Evolutionary conservation across 2,888 invertebrate genomes (phyloP).

Genomic region (Aphelenchoides bicaudatus): DNA sequence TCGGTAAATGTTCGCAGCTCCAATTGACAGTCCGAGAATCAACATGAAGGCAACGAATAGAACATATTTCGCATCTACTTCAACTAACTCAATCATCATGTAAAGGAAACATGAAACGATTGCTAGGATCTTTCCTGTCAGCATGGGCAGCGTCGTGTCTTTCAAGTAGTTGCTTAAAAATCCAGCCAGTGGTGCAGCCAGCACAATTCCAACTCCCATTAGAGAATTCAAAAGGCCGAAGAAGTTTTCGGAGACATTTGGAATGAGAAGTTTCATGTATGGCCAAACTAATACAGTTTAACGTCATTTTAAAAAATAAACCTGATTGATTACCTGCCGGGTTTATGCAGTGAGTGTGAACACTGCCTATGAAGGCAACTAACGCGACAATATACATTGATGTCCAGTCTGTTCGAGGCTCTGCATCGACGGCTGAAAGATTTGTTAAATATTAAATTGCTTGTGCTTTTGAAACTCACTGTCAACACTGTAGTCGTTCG

Average conservation of each 20-base stretch:
- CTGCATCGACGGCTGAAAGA: neutral
- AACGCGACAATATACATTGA: conserved; percentile 36
- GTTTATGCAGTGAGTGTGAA: conserved; percentile 28
- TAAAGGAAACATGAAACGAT: conserved; percentile 32
- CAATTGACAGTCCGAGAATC: conserved; percentile 30
- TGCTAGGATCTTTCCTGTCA: conserved; percentile 29
- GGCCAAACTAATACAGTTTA: too few species aligned
- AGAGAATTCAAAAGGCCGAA: conserved; percentile 32
- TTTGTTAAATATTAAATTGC: too few species aligned
- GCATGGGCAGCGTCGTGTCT: conserved; percentile 29
- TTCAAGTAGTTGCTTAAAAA: conserved; percentile 24
- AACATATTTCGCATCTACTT: neutral
- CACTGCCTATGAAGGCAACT: conserved; percentile 32
- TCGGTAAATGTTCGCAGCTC: conserved; percentile 18
- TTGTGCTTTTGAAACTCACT: too few species aligned
- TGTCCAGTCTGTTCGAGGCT: conserved; percentile 26
- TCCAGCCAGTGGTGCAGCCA: conserved; percentile 28
- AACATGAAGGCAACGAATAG: conserved; percentile 33
- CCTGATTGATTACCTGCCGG: too few species aligned
- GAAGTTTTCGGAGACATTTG: conserved; percentile 28
- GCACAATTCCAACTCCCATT: conserved; percentile 30
- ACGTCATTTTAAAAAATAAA: too few species aligned
- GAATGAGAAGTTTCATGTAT: neutral
- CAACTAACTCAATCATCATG: conserved; percentile 27
- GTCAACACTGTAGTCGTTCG: too few species aligned